These are phyloP conservation scores for Pelobates cultripes DNA, from an alignment of 2,797 vertebrate genomes.

Conservation along the genomic window DNA sequence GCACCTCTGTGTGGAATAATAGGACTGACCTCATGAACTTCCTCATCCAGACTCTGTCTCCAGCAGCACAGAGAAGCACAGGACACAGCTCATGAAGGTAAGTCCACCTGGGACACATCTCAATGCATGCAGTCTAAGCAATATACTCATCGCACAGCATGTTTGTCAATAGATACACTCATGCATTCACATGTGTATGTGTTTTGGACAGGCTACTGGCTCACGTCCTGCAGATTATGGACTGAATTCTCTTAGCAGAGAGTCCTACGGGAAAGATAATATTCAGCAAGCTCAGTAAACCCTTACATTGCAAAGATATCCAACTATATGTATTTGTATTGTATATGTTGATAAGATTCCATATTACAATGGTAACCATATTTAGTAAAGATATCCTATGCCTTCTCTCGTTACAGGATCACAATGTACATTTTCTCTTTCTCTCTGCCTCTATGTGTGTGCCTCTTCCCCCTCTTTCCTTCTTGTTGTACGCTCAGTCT, in stretches of 20 bases:
- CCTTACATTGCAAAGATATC: no score
- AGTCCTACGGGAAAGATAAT: no score
- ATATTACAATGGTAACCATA: no score
- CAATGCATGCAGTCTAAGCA: neutral
- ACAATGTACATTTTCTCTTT: constrained; percentile 21
- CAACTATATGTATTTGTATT: no score
- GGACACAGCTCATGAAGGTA: constrained; percentile 28
- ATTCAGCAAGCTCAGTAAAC: no score
- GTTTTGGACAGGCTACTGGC: no score
- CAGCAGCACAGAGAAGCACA: constrained; percentile 8
- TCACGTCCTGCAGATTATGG: no score
- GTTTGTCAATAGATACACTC: neutral
- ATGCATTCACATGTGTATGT: neutral
- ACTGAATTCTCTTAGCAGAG: no score
- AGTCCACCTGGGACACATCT: neutral
- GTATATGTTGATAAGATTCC: no score
- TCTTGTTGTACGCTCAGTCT: neutral
- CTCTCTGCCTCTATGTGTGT: neutral
- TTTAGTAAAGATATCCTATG: no score
- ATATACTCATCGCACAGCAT: neutral
- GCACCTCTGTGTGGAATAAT: constrained; percentile 43
- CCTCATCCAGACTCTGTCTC: constrained; percentile 14
- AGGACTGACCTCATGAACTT: constrained; percentile 43
- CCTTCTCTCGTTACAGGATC: constrained; percentile 13
- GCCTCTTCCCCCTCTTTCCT: neutral